phyloP scores from a whole-genome alignment of 2,113 vertebrate species.

The Ctenomys sociabilis region DNA sequence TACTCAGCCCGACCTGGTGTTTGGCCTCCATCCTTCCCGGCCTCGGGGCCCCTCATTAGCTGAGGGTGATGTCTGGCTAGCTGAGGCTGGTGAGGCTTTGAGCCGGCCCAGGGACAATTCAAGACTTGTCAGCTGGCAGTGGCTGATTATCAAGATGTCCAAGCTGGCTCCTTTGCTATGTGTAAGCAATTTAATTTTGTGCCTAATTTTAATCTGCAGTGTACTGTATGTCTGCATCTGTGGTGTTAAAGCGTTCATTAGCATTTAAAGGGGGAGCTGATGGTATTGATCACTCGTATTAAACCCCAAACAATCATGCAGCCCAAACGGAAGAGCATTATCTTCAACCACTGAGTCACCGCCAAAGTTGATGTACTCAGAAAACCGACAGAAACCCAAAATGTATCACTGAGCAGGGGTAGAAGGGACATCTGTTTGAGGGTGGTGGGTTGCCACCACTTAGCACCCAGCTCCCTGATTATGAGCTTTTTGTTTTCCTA shows the following conservation, averaged over 20 bases:
- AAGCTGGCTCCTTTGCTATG: slow-evolving; percentile 84
- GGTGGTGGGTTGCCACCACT: not conserved
- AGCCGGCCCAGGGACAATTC: slow-evolving; percentile 69
- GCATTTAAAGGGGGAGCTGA: slow-evolving; percentile 85
- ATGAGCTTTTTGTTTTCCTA: not conserved
- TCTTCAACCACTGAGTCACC: slow-evolving; percentile 74
- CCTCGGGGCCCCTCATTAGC: slow-evolving; percentile 19
- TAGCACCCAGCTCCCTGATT: not conserved
- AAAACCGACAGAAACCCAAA: slow-evolving; percentile 22
- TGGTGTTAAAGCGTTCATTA: slow-evolving; percentile 85
- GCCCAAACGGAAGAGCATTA: slow-evolving; percentile 76
- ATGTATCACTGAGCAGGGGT: not conserved
- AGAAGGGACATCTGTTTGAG: slow-evolving; percentile 25
- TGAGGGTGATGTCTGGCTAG: slow-evolving; percentile 40
- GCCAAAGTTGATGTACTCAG: slow-evolving; percentile 55
- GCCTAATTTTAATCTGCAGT: slow-evolving; percentile 85
- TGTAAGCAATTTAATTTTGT: slow-evolving; percentile 84
- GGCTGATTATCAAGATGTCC: slow-evolving; percentile 84
- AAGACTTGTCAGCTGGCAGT: slow-evolving; percentile 83
- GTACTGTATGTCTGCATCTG: slow-evolving; percentile 86
- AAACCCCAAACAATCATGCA: slow-evolving; percentile 81
- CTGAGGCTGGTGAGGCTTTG: slow-evolving; percentile 49
- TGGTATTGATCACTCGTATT: slow-evolving; percentile 86
- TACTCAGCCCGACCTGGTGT: not conserved
- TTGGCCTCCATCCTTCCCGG: not conserved